phyloP scores from a whole-genome alignment of 2,888 invertebrate species.

The Dicyrtoma fusca region DNA sequence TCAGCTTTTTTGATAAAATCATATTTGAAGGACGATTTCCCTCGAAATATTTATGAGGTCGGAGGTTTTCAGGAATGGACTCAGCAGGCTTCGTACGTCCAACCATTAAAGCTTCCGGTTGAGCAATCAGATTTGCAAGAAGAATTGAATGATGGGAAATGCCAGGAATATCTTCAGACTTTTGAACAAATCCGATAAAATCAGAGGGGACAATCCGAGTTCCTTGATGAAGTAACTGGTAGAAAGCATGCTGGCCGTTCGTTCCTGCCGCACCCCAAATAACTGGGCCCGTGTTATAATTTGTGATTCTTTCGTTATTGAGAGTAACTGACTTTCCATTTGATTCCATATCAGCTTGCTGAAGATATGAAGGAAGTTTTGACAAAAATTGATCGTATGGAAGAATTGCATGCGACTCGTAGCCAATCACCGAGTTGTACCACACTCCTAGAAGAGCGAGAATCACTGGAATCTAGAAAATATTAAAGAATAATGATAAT shows the following conservation, averaged over 20 bases:
- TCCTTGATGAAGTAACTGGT: conserved; percentile 96
- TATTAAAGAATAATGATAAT: not conserved
- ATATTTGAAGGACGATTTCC: conserved; percentile 98
- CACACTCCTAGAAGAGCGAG: conserved; percentile 88
- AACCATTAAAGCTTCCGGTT: conserved; percentile 97
- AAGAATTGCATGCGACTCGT: conserved; percentile 92
- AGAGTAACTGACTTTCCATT: conserved; percentile 81
- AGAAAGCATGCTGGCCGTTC: conserved; percentile 97
- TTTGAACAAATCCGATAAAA: conserved; percentile 55
- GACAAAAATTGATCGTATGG: conserved; percentile 99
- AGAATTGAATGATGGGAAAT: conserved; percentile 66
- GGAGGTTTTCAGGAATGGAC: conserved; percentile 66
- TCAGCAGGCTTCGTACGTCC: conserved; percentile 64
- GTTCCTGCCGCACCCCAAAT: conserved; percentile 49
- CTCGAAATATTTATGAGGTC: conserved; percentile 95
- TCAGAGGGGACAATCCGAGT: conserved; percentile 51
- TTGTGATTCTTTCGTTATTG: conserved; percentile 42
- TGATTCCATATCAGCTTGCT: conserved; percentile 99
- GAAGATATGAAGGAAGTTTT: conserved; percentile 98
- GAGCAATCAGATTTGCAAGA: conserved; percentile 95
- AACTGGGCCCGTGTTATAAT: conserved; percentile 48
- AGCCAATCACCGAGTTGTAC: conserved; percentile 93
- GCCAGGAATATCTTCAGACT: conserved; percentile 50
- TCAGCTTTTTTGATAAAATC: conserved; percentile 85
- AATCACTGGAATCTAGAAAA: conserved; percentile 62